Evolutionary conservation across 2,113 vertebrate genomes (phyloP).

Genomic region (Pseudonaja textilis): DNA sequence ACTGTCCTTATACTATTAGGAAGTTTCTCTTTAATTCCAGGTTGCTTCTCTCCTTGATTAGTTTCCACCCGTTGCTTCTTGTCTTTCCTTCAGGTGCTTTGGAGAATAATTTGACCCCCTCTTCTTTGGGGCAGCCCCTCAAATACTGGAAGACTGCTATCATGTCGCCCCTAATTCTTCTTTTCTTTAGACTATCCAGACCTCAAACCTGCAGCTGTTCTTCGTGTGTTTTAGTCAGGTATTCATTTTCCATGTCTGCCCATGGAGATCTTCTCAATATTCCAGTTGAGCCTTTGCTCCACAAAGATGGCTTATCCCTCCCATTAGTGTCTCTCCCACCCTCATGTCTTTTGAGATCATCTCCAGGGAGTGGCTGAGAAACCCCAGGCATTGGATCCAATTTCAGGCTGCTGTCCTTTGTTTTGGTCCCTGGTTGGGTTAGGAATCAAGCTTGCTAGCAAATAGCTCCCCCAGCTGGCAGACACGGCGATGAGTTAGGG

Average conservation of each 20-base stretch:
- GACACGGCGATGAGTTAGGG: constrained; percentile 32
- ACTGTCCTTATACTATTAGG: no score
- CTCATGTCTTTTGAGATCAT: not conserved
- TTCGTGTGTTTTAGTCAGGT: not conserved
- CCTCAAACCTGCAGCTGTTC: no score
- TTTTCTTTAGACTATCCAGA: no score
- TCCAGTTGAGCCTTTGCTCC: not conserved
- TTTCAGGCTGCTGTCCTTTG: not conserved
- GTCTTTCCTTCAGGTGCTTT: no score
- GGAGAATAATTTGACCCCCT: no score
- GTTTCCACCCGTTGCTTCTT: no score
- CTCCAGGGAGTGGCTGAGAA: no score
- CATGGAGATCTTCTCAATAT: not conserved
- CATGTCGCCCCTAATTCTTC: no score
- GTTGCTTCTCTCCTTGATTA: no score
- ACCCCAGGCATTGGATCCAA: not conserved
- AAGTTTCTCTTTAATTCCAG: no score
- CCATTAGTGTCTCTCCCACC: not conserved
- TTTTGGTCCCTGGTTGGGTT: not conserved
- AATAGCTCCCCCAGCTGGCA: constrained; percentile 12
- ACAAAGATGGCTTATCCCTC: not conserved
- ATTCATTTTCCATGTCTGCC: not conserved
- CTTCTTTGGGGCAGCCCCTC: no score
- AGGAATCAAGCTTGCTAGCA: constrained; percentile 20
- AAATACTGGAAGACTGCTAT: no score